Evolutionary conservation across 2,797 vertebrate species (phyloP).

Genomic region (Sebastes oblongus): DNA sequence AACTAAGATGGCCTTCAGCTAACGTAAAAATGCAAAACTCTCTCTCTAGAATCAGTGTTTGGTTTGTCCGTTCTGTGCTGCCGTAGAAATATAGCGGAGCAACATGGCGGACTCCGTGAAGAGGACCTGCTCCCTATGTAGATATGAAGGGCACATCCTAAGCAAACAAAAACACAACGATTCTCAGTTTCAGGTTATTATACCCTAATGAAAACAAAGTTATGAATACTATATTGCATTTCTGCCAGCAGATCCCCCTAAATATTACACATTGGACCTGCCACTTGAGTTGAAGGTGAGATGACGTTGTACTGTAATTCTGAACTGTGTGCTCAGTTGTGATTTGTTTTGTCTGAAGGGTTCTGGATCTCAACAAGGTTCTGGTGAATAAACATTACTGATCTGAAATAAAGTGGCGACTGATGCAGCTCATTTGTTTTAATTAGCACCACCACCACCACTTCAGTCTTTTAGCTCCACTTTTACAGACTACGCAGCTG

Average conservation of each 20-base stretch:
- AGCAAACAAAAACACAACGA: not conserved
- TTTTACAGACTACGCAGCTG: not conserved
- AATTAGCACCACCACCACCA: not conserved
- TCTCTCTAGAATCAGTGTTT: too few relatives aligned
- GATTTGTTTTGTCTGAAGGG: not conserved
- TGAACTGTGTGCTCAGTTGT: not conserved
- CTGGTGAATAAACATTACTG: not conserved
- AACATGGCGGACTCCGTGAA: not conserved
- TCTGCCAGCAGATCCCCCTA: not conserved
- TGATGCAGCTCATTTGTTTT: slow-evolving; percentile 15
- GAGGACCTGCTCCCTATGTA: not conserved
- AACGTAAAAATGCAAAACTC: too few relatives aligned
- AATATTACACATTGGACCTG: not conserved
- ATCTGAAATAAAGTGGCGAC: not conserved
- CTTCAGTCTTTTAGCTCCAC: not conserved
- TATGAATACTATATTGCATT: not conserved
- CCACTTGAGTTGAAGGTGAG: not conserved
- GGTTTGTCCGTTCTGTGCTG: not conserved
- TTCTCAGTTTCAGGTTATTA: not conserved
- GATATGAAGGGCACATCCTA: not conserved
- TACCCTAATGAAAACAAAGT: not conserved
- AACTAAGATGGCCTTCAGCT: too few relatives aligned
- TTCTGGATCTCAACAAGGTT: not conserved
- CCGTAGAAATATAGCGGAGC: not conserved
- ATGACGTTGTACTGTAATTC: not conserved